Evolutionary conservation across 2,797 vertebrate species (phyloP).

Genomic region (Macroramphosus scolopax): DNA sequence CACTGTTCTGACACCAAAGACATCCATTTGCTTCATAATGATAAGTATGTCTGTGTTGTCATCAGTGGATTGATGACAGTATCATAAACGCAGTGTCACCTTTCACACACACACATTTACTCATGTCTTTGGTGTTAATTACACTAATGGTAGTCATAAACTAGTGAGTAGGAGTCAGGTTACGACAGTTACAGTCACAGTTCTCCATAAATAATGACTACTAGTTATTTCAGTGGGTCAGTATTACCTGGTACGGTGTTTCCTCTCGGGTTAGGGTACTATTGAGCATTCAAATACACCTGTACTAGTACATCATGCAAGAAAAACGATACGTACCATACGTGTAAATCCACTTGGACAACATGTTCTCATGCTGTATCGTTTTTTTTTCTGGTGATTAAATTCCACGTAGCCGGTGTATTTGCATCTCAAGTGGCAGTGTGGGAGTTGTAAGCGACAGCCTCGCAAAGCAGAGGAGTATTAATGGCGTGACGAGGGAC

Average conservation of each 20-base stretch:
- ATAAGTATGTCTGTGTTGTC: conserved; percentile 46
- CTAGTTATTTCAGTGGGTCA: conserved; percentile 1
- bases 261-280: too few species aligned
- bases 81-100: conserved; percentile 47
- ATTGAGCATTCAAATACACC: too few species aligned
- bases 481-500: not conserved
- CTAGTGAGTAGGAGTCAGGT: conserved; percentile 25
- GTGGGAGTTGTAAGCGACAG: conserved; percentile 37
- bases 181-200: conserved; percentile 6
- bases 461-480: conserved; percentile 6
- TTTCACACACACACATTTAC: conserved; percentile 50
- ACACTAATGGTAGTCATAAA: conserved; percentile 54
- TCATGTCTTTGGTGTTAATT: conserved; percentile 59
- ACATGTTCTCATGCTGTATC: not conserved
- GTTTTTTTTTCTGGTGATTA: conserved; percentile 3
- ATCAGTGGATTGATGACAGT: conserved; percentile 44
- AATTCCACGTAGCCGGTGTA: conserved; percentile 13
- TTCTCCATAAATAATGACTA: conserved; percentile 6
- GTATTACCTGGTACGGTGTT: too few species aligned
- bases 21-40: conserved; percentile 37
- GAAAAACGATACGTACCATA: too few species aligned
- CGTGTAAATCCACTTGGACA: not conserved
- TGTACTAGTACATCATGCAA: too few species aligned
- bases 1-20: conserved; percentile 7
- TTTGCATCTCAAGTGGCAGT: conserved; percentile 18